Conservation (phyloP, 2,113 vertebrate species). For the Tringa solitaria region DNA sequence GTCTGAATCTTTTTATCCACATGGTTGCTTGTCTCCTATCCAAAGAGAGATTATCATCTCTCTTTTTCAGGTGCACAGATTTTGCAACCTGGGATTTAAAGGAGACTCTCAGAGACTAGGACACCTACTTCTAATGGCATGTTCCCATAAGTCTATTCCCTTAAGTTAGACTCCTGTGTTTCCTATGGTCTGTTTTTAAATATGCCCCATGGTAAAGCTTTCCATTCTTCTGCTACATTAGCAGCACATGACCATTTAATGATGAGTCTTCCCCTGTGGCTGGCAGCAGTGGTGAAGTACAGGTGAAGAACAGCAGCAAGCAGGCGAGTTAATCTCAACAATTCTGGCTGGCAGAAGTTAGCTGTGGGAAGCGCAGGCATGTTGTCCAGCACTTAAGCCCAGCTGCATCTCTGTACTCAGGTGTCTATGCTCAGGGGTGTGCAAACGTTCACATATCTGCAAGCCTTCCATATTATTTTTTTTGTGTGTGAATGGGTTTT, state of each 20-base stretch:
- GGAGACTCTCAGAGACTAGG: not conserved
- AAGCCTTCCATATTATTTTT: not conserved
- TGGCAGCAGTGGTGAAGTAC: not conserved
- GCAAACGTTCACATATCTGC: not conserved
- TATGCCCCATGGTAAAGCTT: not conserved
- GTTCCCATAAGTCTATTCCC: not conserved
- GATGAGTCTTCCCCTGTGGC: not conserved
- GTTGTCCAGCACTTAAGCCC: not conserved
- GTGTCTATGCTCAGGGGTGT: not conserved
- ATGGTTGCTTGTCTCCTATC: not conserved
- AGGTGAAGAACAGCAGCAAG: not conserved
- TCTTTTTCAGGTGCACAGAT: not conserved
- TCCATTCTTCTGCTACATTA: not conserved
- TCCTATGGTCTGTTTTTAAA: not conserved
- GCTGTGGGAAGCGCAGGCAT: accelerated
- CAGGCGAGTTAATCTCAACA: not conserved
- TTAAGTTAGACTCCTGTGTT: not conserved
- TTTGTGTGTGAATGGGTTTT: not conserved
- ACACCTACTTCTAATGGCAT: not conserved
- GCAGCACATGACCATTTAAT: not conserved
- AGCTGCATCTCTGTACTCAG: not conserved
- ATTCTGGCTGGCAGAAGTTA: not conserved
- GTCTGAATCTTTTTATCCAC: not conserved
- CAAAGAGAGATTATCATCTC: not conserved
- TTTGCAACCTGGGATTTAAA: not conserved